A percentile compares a stretch with the other conserved stretches of the same genome.
These are phyloP conservation scores for Actinia equina DNA, from an alignment of 64 coral and sea anemone species.

Conservation along the genomic window DNA sequence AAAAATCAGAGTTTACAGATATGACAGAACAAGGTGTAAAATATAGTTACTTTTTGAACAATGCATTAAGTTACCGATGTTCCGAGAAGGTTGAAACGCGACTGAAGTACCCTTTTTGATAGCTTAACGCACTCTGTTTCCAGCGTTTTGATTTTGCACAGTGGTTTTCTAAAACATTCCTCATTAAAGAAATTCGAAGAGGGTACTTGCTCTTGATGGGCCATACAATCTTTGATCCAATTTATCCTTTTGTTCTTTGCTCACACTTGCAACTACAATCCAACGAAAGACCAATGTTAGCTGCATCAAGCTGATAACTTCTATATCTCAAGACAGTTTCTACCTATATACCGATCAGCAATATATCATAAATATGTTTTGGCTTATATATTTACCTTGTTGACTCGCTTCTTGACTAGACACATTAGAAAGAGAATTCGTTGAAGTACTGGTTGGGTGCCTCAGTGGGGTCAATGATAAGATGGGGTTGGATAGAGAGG, in stretches of 20 bases:
- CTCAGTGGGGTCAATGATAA: neutral
- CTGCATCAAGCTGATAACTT: too few relatives aligned
- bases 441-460: neutral
- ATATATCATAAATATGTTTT: too few relatives aligned
- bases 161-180: neutral
- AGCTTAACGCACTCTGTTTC: neutral
- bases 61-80: neutral
- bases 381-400: too few relatives aligned
- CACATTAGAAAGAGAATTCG: too few relatives aligned
- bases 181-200: neutral
- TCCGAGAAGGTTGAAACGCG: neutral
- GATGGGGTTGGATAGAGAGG: neutral
- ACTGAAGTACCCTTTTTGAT: constrained; percentile 2
- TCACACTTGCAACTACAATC: neutral
- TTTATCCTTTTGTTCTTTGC: neutral
- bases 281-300: too few relatives aligned
- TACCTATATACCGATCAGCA: too few relatives aligned
- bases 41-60: neutral
- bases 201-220: neutral
- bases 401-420: too few relatives aligned
- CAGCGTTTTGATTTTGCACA: neutral
- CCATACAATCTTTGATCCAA: neutral
- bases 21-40: neutral
- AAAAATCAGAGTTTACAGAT: neutral
- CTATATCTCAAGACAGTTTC: too few relatives aligned